Conservation (phyloP, 1,140 invertebrate species). For the Caenorhabditis briggsae region DNA sequence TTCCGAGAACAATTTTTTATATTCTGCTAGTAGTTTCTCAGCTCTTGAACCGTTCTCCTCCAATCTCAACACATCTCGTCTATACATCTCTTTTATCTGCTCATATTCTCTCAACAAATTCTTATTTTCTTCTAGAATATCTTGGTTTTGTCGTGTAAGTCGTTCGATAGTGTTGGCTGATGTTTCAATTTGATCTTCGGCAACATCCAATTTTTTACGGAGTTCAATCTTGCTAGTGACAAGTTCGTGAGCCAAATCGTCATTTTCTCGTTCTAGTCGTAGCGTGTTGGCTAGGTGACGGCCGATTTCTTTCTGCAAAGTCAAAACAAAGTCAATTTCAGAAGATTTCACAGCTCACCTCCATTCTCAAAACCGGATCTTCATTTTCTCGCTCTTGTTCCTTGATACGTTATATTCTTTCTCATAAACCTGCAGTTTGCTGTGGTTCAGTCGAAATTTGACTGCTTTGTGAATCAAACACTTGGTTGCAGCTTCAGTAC, state of each 20-base stretch:
- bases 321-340: slow-evolving; percentile 22
- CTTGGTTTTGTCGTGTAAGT: slow-evolving; percentile 83
- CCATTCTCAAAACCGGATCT: slow-evolving; percentile 81
- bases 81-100: slow-evolving; percentile 86
- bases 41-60: slow-evolving; percentile 84
- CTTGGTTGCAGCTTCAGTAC: slow-evolving; percentile 88
- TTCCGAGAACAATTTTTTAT: slow-evolving; percentile 80
- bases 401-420: slow-evolving; percentile 90
- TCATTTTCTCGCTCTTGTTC: slow-evolving; percentile 81
- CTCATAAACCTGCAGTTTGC: slow-evolving; percentile 95
- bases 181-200: slow-evolving; percentile 84
- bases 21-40: slow-evolving; percentile 87
- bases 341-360: slow-evolving; percentile 74
- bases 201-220: slow-evolving; percentile 80
- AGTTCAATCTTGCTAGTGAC: slow-evolving; percentile 82
- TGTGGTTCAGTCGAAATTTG: slow-evolving; percentile 84
- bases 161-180: slow-evolving; percentile 86
- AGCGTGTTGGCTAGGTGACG: slow-evolving; percentile 80
- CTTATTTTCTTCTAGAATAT: slow-evolving; percentile 88
- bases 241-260: slow-evolving; percentile 82
- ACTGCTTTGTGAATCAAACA: slow-evolving; percentile 91
- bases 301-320: slow-evolving; percentile 80
- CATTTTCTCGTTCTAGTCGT: slow-evolving; percentile 83
- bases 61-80: slow-evolving; percentile 85
- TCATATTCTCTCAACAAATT: slow-evolving; percentile 85